Evolutionary conservation across 2,797 vertebrate genomes (phyloP).

Genomic region (Nannoperca australis): DNA sequence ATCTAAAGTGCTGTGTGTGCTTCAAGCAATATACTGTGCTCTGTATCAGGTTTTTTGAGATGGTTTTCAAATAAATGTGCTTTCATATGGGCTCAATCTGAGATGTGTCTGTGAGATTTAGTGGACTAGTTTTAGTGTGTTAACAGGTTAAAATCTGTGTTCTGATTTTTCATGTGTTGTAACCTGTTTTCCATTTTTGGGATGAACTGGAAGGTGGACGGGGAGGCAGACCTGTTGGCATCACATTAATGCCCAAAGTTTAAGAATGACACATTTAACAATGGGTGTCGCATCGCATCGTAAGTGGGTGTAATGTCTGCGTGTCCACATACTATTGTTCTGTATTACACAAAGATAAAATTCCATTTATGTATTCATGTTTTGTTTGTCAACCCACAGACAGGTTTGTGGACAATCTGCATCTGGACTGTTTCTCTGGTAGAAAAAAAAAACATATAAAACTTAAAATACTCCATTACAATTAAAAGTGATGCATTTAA

Average conservation of each 20-base stretch:
- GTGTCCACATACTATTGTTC: neutral
- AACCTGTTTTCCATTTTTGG: neutral
- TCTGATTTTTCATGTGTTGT: neutral
- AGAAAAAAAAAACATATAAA: too few relatives aligned
- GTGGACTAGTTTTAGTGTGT: neutral
- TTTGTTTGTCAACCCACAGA: too few relatives aligned
- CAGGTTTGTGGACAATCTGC: too few relatives aligned
- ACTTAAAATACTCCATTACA: too few relatives aligned
- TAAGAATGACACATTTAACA: neutral
- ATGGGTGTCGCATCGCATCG: too few relatives aligned
- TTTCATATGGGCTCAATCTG: neutral
- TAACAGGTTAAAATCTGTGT: neutral
- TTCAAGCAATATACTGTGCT: slow-evolving; percentile 5
- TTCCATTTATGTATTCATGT: too few relatives aligned
- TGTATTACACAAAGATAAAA: neutral
- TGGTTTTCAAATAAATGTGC: slow-evolving; percentile 63
- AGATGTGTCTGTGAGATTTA: neutral
- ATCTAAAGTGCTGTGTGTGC: neutral
- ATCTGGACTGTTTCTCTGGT: too few relatives aligned
- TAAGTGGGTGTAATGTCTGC: too few relatives aligned
- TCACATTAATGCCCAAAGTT: too few relatives aligned
- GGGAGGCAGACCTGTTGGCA: neutral
- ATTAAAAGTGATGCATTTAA: too few relatives aligned
- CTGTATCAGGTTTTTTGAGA: slow-evolving; percentile 42
- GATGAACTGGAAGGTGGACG: neutral